These are phyloP conservation scores for Arenaria interpres DNA, from an alignment of 2,113 vertebrate species.

Conservation along the genomic window DNA sequence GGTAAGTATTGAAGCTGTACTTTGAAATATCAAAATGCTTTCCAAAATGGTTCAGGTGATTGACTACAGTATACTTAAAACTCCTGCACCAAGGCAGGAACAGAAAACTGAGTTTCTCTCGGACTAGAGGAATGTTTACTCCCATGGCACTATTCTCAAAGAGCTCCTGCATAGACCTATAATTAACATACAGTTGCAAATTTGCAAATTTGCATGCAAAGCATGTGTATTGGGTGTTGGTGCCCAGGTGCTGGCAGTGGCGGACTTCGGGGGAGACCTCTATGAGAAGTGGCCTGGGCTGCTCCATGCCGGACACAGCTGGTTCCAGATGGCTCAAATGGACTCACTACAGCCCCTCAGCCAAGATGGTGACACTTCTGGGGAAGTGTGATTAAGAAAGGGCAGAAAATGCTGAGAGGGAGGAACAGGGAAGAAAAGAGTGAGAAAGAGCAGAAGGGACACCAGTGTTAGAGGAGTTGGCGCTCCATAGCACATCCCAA, in stretches of 20 bases:
- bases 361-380: rapidly evolving
- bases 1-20: background rate
- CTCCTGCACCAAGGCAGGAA: background rate
- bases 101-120: background rate
- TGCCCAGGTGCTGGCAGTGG: background rate
- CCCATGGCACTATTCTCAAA: background rate
- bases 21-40: background rate
- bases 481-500: background rate
- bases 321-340: background rate
- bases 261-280: background rate
- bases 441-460: background rate
- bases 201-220: background rate
- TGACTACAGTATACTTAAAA: background rate
- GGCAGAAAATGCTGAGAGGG: background rate
- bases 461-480: background rate
- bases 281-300: background rate
- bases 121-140: background rate
- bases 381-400: background rate
- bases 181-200: background rate
- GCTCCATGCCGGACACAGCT: too few relatives aligned
- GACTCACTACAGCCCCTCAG: background rate
- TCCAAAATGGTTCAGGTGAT: background rate
- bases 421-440: background rate
- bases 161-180: background rate
- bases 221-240: background rate